phyloP scores from a whole-genome alignment of 2,888 invertebrate genomes.

The Zootermopsis nevadensis region DNA sequence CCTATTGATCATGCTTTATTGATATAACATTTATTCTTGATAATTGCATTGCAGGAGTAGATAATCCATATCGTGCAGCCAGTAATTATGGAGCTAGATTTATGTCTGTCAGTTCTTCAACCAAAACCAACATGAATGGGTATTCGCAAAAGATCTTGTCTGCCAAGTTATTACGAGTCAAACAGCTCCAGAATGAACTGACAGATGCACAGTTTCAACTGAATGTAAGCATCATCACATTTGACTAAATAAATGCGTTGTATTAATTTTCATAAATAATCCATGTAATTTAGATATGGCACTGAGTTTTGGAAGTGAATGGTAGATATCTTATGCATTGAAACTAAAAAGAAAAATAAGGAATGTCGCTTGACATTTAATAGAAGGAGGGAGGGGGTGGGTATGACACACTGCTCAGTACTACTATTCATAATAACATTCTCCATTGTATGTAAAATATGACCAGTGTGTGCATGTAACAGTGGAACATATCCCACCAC shows the following conservation, averaged over 20 bases:
- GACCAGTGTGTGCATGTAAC: too few relatives aligned
- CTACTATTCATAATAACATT: too few relatives aligned
- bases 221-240: slow-evolving; percentile 66
- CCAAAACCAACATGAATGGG: slow-evolving; percentile 58
- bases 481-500: too few relatives aligned
- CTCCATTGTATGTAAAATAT: too few relatives aligned
- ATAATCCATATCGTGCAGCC: slow-evolving; percentile 39
- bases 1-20: background rate
- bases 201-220: slow-evolving; percentile 83
- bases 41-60: slow-evolving; percentile 14
- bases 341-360: too few relatives aligned
- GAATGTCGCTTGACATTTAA: too few relatives aligned
- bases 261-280: too few relatives aligned
- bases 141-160: slow-evolving; percentile 77
- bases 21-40: background rate
- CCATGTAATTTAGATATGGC: too few relatives aligned
- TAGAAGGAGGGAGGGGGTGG: too few relatives aligned
- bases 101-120: slow-evolving; percentile 1
- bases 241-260: background rate
- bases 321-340: too few relatives aligned
- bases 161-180: slow-evolving; percentile 79
- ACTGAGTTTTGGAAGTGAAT: too few relatives aligned
- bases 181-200: slow-evolving; percentile 82
- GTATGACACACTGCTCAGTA: too few relatives aligned
- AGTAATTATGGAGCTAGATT: slow-evolving; percentile 22